A percentile compares a stretch with the other conserved stretches of the same genome.
These are phyloP conservation scores for Capra hircus DNA, from an alignment of 2,113 vertebrate species.

Conservation along the genomic window DNA sequence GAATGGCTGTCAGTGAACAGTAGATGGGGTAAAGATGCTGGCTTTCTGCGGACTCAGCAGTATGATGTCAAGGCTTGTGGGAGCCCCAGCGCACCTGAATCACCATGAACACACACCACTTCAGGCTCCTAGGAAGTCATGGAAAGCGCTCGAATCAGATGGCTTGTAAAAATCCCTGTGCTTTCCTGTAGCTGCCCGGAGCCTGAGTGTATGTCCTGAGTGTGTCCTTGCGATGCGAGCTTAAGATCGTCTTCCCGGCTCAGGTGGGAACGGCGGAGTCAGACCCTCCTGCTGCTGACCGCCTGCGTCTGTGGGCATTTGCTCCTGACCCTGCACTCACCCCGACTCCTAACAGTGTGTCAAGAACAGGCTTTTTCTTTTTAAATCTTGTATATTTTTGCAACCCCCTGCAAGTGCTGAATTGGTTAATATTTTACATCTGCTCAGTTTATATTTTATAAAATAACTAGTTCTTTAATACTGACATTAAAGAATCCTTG, in stretches of 20 bases:
- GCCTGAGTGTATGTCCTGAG: neutral
- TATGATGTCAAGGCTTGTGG: constrained; percentile 40
- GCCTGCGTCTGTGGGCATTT: neutral
- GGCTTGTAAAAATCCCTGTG: neutral
- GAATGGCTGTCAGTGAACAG: neutral
- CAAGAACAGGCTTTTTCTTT: constrained; percentile 45
- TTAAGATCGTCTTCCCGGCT: neutral
- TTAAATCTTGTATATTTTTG: constrained; percentile 47
- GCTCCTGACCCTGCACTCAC: neutral
- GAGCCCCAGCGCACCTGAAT: neutral
- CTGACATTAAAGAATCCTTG: constrained; percentile 66
- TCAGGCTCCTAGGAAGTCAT: constrained; percentile 2
- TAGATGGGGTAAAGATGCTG: constrained; percentile 6
- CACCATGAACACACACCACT: neutral
- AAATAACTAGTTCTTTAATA: constrained; percentile 57
- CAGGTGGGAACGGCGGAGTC: neutral
- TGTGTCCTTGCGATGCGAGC: neutral
- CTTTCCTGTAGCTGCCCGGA: neutral
- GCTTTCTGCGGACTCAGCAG: constrained; percentile 68
- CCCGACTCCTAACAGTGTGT: constrained; percentile 64
- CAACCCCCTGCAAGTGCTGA: constrained; percentile 69
- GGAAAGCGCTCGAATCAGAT: neutral
- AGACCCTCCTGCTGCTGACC: neutral
- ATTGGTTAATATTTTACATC: constrained; percentile 72
- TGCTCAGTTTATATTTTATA: constrained; percentile 75